phyloP scores from a whole-genome alignment of 1,140 invertebrate genomes.

The Drosophila santomea region DNA sequence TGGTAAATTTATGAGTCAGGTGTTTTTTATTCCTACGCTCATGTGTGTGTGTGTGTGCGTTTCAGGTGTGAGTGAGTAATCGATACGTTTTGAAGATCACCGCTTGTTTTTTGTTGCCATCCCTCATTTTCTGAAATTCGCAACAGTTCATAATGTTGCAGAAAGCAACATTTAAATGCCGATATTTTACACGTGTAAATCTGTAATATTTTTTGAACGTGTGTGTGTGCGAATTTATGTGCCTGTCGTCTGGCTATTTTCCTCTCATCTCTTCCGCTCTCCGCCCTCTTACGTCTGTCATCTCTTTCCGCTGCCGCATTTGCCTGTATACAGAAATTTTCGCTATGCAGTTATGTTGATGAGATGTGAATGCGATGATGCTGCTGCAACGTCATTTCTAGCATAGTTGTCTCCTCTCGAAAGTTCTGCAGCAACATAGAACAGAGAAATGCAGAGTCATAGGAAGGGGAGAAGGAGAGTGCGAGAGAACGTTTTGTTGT shows the following conservation, averaged over 20 bases:
- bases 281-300: conserved; percentile 2
- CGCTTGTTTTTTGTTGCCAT: conserved; percentile 5
- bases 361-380: conserved; percentile 31
- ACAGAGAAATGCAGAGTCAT: conserved; percentile 24
- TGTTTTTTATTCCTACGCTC: background rate
- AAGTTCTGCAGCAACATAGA: conserved; percentile 57
- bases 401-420: conserved; percentile 51
- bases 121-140: conserved; percentile 13
- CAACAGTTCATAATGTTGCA: conserved; percentile 39
- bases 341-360: conserved; percentile 40
- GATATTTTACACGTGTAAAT: conserved; percentile 40
- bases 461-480: conserved; percentile 1
- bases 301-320: conserved; percentile 7
- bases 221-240: conserved; percentile 22
- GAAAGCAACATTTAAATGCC: conserved; percentile 14
- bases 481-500: conserved; percentile 40
- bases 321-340: conserved; percentile 57
- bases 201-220: conserved; percentile 9
- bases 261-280: conserved; percentile 15
- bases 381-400: conserved; percentile 54
- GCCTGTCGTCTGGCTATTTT: conserved; percentile 58
- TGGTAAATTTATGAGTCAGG: conserved; percentile 49
- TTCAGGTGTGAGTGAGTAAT: conserved; percentile 41
- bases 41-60: conserved; percentile 3
- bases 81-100: conserved; percentile 37